Base-by-base conservation (phyloP, 1,140 invertebrate species). In the Brachionus rubens region DNA sequence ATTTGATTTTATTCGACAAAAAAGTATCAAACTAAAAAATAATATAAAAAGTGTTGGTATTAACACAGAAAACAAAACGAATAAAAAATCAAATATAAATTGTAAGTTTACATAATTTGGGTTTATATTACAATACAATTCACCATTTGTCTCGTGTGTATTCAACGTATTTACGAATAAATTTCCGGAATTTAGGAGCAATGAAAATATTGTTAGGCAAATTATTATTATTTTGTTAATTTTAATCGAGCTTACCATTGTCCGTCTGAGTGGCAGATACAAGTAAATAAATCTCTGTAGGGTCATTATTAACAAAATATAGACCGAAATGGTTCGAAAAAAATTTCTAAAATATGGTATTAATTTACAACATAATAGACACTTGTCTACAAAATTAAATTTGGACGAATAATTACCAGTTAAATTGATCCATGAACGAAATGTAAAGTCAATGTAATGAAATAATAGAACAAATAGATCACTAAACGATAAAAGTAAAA, bases 331-430 rank as follows among this genome's bases (percentile, higher is more conserved):
- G 21, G 59, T 65, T 41, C 59, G 28, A 16, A 65, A 65, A 41
- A 65, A 41, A 65, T 65, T 65, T 41, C 59, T 19, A 41, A 65
- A 65, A 43, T 65, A 65, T 12, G 59, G 59, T 65, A 65, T 65
- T 41, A 65, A 10, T 65, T 65, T 65, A 24, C 59, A 65, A n/a
- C 59, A 65, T 10, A 65, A 28, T 21, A 21, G 14, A 43, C 59
- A 65, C 30, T 65, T 65, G 24, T 65, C 59, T 6, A 65, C 59
- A 65, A 65, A 65, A 26, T 65, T 65, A 16, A 65, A 41, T 65
- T 21, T 41, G 7, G 59, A 65, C 41, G 59, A 65, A 65, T 41
- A 65, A 40, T 12, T 41, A 24, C 30, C 7, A 3, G 59, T 65
- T 43, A 65, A 65, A 65, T 65, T 65, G 24, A 65, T 43, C 59